Evolutionary conservation across 1,140 invertebrate species (phyloP).

Genomic region (Zaprionus lachaisei): DNA sequence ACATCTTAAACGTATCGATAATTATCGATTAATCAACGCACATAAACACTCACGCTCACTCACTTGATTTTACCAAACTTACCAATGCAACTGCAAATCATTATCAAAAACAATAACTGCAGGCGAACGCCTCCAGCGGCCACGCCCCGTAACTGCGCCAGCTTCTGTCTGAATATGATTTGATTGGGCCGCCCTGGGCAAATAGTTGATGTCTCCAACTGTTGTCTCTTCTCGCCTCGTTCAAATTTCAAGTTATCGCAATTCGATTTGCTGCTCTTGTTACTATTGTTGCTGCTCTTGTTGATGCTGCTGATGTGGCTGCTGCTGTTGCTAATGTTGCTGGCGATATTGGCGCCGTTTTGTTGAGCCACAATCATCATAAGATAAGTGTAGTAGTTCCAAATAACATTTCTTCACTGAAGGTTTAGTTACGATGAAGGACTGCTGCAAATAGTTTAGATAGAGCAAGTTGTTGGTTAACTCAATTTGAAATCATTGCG

Average conservation of each 20-base stretch:
- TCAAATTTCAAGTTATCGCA: neutral
- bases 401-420: conserved; percentile 49
- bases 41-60: conserved; percentile 19
- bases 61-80: conserved; percentile 47
- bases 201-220: conserved; percentile 27
- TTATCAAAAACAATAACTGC: conserved; percentile 49
- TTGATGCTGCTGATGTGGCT: conserved; percentile 12
- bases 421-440: neutral
- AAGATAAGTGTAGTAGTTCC: conserved; percentile 47
- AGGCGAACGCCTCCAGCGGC: conserved; percentile 32
- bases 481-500: neutral
- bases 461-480: neutral
- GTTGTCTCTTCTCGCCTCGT: neutral
- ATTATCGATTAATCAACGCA: conserved; percentile 14
- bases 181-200: conserved; percentile 39
- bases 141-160: conserved; percentile 51
- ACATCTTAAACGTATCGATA: conserved; percentile 1
- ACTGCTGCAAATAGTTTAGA: neutral
- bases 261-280: neutral
- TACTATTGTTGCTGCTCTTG: neutral
- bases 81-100: conserved; percentile 79
- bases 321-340: conserved; percentile 29
- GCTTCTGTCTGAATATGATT: conserved; percentile 47
- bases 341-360: conserved; percentile 59
- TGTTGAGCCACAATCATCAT: conserved; percentile 58